Conservation (phyloP, 2,797 vertebrate species). For the Micropoecilia bifurca region DNA sequence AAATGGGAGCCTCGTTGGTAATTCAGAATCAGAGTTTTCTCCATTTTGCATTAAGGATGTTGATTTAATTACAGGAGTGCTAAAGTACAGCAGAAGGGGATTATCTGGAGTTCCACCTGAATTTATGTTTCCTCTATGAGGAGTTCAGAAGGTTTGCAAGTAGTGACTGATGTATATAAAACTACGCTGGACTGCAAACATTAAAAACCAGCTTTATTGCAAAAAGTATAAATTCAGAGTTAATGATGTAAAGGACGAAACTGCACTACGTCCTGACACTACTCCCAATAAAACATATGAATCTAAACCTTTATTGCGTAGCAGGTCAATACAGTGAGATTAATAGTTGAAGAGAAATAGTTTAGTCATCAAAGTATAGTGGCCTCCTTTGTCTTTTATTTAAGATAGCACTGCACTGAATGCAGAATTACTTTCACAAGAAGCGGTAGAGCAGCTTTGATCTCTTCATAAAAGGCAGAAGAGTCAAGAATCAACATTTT, state of each 20-base stretch:
- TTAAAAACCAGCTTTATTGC: conserved; percentile 18
- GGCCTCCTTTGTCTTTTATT: conserved; percentile 50
- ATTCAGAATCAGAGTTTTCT: conserved; percentile 23
- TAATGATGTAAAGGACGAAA: conserved; percentile 21
- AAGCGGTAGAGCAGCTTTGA: conserved; percentile 60
- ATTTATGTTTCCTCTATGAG: conserved; percentile 4
- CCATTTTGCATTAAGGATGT: conserved; percentile 3
- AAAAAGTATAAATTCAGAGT: conserved; percentile 32
- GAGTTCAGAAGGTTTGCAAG: conserved; percentile 13
- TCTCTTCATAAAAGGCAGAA: conserved; percentile 55
- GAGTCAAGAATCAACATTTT: conserved; percentile 49
- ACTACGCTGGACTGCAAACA: conserved; percentile 15
- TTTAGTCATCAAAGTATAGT: conserved; percentile 62
- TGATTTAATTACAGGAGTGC: conserved; percentile 39
- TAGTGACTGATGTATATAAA: conserved; percentile 47
- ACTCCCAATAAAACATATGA: conserved; percentile 21
- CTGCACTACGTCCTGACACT: conserved; percentile 4
- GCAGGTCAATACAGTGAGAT: conserved; percentile 57
- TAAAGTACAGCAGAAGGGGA: background rate
- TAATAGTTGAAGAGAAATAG: conserved; percentile 58
- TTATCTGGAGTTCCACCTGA: conserved; percentile 1
- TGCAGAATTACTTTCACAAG: conserved; percentile 54
- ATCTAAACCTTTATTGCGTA: conserved; percentile 39
- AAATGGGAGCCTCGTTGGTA: conserved; percentile 22
- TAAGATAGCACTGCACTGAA: conserved; percentile 30